These are phyloP conservation scores for Equus przewalskii DNA, from an alignment of 2,113 vertebrate species.

Conservation along the genomic window DNA sequence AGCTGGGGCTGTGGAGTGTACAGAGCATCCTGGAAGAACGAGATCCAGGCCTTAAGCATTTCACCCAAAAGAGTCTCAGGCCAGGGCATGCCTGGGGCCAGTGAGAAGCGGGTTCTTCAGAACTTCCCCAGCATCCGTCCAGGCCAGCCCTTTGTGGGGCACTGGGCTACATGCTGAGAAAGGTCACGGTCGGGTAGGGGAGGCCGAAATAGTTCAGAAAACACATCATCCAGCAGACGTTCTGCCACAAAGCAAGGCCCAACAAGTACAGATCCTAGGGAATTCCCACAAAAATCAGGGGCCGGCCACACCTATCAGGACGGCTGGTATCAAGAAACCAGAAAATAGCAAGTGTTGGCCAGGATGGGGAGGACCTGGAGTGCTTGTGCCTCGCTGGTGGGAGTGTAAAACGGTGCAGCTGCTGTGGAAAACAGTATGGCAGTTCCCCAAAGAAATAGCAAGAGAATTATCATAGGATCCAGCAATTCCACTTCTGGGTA, in stretches of 20 bases:
- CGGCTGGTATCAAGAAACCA: background rate
- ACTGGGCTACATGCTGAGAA: accelerated
- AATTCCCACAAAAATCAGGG: background rate
- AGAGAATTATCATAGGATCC: background rate
- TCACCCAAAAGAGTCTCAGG: background rate
- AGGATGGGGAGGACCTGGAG: background rate
- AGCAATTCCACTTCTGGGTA: background rate
- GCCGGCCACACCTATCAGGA: background rate
- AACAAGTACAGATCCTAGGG: background rate
- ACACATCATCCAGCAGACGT: background rate
- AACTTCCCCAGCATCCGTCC: background rate
- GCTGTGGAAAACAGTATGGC: background rate
- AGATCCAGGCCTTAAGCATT: background rate
- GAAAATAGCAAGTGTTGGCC: background rate
- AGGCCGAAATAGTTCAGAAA: background rate
- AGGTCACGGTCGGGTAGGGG: background rate
- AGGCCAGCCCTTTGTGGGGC: background rate
- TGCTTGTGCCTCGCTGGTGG: accelerated
- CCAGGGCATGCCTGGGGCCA: background rate
- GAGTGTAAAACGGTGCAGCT: accelerated
- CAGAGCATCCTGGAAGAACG: background rate
- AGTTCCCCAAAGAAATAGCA: background rate
- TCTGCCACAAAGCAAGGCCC: background rate
- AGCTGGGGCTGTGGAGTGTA: background rate
- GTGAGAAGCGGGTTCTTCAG: background rate